Evolutionary conservation across 2,113 vertebrate species (phyloP), one percentile per base, ranked within the genome.

Genomic region (Recurvirostra avosetta): DNA sequence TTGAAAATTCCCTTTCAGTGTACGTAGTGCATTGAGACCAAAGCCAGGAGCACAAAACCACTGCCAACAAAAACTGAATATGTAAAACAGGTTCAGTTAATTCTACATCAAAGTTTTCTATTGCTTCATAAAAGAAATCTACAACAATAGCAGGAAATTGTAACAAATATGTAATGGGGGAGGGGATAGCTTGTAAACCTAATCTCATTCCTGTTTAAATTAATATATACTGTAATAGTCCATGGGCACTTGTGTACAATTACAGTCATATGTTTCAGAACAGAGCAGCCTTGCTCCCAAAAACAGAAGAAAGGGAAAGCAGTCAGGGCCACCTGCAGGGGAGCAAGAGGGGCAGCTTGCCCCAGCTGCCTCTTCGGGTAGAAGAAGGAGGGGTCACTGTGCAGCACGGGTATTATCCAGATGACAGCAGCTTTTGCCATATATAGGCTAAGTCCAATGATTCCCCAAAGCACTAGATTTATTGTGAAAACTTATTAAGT

Each of bases 61-160:
- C 32, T 74, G 93, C 97, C 94, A 97, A 94, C 50, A 95, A 90
- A 97, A 96, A 82, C 74, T 72, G 56, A 95, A 94, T 95, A 96
- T 92, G 88, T 97, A 97, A 93, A 95, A 92, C 65, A 94, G 90
- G 66, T 95, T 94, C 58, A 86, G 74, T 92, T 96, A 94, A 88
- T 94, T 96, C 88, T 82, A 89, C 84, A 95, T 97, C 91, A 96
- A 95, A 92, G 90, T 76, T 76, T 92, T 80, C 53, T 88, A 40
- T 53, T 95, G 61, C 88, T 96, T 94, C 0, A 0, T 92, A 78
- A 95, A 96, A 88, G 81, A 92, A 95, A 94, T 67, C 86, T 82
- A 59, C 58, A 96, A 97, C 94, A 97, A 97, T 93, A 87, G 89
- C 59, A 94, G 93, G 96, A 97, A 97, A 96, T 93, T 93, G 85